phyloP scores from a whole-genome alignment of 2,797 vertebrate genomes.

The Danio aesculapii region DNA sequence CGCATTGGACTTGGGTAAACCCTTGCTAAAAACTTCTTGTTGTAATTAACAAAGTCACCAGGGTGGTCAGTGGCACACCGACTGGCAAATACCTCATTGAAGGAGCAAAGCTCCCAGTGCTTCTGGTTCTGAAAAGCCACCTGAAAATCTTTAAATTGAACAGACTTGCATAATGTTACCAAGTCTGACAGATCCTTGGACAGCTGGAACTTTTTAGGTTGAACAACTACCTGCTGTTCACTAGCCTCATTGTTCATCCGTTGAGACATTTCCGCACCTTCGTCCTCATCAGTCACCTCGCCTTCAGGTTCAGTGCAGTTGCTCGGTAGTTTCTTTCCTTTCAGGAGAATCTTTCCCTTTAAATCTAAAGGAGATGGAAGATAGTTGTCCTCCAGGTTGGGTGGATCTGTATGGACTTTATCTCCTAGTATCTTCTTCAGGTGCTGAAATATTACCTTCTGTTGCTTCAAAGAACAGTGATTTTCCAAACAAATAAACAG shows the following conservation, averaged over 20 bases:
- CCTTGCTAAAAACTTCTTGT: conserved; percentile 94
- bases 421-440: conserved; percentile 96
- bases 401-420: conserved; percentile 85
- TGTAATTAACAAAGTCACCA: conserved; percentile 98
- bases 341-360: conserved; percentile 93
- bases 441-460: conserved; percentile 96
- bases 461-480: conserved; percentile 95
- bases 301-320: conserved; percentile 89
- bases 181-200: conserved; percentile 96
- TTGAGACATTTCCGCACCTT: conserved; percentile 97
- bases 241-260: conserved; percentile 85
- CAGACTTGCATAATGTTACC: conserved; percentile 94
- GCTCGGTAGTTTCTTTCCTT: conserved; percentile 91
- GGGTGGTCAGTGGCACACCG: conserved; percentile 92
- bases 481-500: conserved; percentile 96
- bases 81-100: conserved; percentile 95
- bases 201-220: conserved; percentile 90
- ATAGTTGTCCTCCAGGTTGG: conserved; percentile 90
- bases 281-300: conserved; percentile 97
- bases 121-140: conserved; percentile 94
- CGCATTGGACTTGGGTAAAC: conserved; percentile 98
- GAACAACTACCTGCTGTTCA: conserved; percentile 81
- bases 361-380: conserved; percentile 90
- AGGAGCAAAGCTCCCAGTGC: conserved; percentile 97
- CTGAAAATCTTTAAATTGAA: conserved; percentile 95